Evolutionary conservation across 2,797 vertebrate genomes (phyloP).

Genomic region (Muscicapa striata): DNA sequence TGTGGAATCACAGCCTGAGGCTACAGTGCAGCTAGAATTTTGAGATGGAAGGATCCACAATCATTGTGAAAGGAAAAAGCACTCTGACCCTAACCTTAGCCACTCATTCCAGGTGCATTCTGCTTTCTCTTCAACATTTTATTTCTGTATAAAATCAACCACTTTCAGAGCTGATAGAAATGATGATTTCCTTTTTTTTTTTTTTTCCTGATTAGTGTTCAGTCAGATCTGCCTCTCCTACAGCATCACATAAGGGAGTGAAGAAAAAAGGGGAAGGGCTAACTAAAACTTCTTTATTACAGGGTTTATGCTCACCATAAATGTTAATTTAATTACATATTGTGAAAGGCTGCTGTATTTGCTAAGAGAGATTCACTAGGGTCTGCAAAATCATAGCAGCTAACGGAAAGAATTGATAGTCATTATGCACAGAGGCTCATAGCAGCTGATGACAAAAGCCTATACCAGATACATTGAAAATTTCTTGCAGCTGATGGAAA

Average conservation of each 20-base stretch:
- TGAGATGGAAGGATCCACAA: neutral
- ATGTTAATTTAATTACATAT: conserved; percentile 18
- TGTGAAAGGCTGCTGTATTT: conserved; percentile 24
- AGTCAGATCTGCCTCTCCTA: neutral
- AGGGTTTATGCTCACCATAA: neutral
- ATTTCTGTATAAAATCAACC: neutral
- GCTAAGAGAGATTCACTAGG: conserved; percentile 17
- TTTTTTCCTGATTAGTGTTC: neutral
- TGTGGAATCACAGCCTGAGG: conserved; percentile 11
- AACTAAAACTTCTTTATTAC: neutral
- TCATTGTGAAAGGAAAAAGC: neutral
- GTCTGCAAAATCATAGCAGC: neutral
- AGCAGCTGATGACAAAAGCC: conserved; percentile 53
- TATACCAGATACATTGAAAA: conserved; percentile 44
- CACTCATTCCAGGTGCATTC: neutral
- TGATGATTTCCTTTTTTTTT: neutral
- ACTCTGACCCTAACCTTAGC: neutral
- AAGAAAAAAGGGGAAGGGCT: neutral
- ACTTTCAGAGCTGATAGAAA: neutral
- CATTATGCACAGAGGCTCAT: conserved; percentile 10
- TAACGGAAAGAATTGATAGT: neutral
- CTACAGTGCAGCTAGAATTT: conserved; percentile 19
- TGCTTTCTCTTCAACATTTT: neutral
- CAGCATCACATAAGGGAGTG: neutral
- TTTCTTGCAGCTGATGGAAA: conserved; percentile 63